phyloP scores from a whole-genome alignment of 2,888 invertebrate genomes.

The Bellardia pandia region DNA sequence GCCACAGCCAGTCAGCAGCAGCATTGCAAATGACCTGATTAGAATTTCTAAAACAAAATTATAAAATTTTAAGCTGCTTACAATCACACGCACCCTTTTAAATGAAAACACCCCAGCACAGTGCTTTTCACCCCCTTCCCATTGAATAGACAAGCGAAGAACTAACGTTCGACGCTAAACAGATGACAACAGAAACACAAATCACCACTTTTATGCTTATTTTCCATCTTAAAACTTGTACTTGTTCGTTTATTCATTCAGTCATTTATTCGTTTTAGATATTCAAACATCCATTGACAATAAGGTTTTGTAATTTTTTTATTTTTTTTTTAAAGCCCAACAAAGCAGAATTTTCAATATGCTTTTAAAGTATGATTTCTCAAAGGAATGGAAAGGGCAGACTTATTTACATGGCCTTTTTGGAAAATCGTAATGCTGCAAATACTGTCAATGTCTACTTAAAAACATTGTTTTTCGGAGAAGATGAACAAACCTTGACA shows the following conservation, averaged over 20 bases:
- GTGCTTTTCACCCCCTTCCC: not conserved
- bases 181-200: conserved; percentile 24
- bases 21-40: conserved; percentile 59
- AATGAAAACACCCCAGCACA: not conserved
- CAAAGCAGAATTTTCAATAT: conserved; percentile 59
- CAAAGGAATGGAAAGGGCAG: not conserved
- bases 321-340: not conserved
- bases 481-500: conserved; percentile 42
- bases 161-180: not conserved
- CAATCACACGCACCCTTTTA: not conserved
- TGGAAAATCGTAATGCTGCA: conserved; percentile 18
- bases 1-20: conserved; percentile 17
- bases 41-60: conserved; percentile 52
- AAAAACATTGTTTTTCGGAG: conserved; percentile 23
- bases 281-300: conserved; percentile 53
- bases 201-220: conserved; percentile 66
- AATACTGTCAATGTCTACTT: conserved; percentile 68
- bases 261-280: conserved; percentile 9
- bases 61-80: conserved; percentile 62
- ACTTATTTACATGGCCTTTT: not conserved
- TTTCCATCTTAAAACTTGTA: conserved; percentile 43
- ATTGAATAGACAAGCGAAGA: not conserved
- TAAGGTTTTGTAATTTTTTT: conserved; percentile 39
- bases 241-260: conserved; percentile 27
- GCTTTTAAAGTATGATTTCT: conserved; percentile 52